A percentile compares a stretch with the other conserved stretches of the same genome.
Evolutionary conservation across 2,888 invertebrate species (phyloP).

Genomic region (Drosophila aldrichi): DNA sequence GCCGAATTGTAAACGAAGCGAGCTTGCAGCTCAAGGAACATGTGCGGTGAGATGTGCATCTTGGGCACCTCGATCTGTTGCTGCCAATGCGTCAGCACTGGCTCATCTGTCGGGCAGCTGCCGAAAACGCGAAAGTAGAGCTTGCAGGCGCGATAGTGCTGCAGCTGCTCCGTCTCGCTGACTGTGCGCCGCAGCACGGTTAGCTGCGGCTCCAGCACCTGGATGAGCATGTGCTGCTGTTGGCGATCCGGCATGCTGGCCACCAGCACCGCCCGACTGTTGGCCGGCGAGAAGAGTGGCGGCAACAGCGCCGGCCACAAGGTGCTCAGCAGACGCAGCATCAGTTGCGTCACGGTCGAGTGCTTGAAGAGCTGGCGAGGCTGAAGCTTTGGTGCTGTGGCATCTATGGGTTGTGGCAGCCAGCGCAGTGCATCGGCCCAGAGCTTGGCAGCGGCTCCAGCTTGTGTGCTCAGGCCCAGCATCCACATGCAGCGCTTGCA

Average conservation of each 20-base stretch:
- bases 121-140: slow-evolving; percentile 52
- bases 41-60: slow-evolving; percentile 76
- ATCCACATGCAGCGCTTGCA: slow-evolving; percentile 76
- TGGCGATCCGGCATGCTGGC: slow-evolving; percentile 71
- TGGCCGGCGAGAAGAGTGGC: slow-evolving; percentile 24
- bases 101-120: slow-evolving; percentile 6
- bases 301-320: slow-evolving; percentile 54
- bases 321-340: slow-evolving; percentile 66
- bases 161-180: slow-evolving; percentile 14
- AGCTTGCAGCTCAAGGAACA: slow-evolving; percentile 68
- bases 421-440: slow-evolving; percentile 78
- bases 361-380: slow-evolving; percentile 52
- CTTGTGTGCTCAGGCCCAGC: slow-evolving; percentile 69
- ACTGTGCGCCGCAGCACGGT: slow-evolving; percentile 65
- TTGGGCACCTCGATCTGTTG: slow-evolving; percentile 72
- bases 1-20: slow-evolving; percentile 71
- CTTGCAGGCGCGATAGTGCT: slow-evolving; percentile 57
- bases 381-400: not conserved
- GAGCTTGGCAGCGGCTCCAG: slow-evolving; percentile 73
- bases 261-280: slow-evolving; percentile 63
- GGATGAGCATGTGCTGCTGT: slow-evolving; percentile 74
- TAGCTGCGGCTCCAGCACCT: slow-evolving; percentile 82
- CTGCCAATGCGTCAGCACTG: slow-evolving; percentile 47
- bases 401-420: slow-evolving; percentile 2
- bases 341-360: slow-evolving; percentile 49